Evolutionary conservation across 2,888 invertebrate genomes (phyloP), one percentile per base, ranked within the genome.

Genomic region (Parnassius glacialis): DNA sequence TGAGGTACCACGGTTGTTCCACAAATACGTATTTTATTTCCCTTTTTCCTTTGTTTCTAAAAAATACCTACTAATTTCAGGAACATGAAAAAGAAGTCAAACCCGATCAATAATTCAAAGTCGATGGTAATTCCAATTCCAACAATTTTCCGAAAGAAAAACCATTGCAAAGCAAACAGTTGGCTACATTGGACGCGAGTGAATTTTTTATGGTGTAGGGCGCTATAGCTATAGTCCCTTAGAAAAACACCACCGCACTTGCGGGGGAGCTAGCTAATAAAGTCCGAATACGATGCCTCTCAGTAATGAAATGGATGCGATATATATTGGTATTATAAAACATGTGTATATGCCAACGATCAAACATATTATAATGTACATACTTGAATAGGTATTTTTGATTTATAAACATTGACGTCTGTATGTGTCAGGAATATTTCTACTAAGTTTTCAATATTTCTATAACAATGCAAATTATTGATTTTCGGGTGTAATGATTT

Each of bases 121-220:
- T 74, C 68, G 62, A 60, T 69, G 66, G 63, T 61, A 69, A 70
- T 64, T 70, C 67, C 62, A 69, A 70, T 64, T 70, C 67, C 50
- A 60, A 57, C 59, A 67, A 65, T 52, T 65, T 68, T 64, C 59
- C 65, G 64, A 65, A 78, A 80, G 79, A 78, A 83, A 84, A 85
- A 79, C 80, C 80, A 80, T 78, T 70, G 78, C 74, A 70, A 79
- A 65, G 62, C 65, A 58, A 53, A 74, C 74, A 73, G 74, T 75
- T 80, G 79, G 81, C 81, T 79, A 75, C 76, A 68, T 77, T 70
- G 70, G 72, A 71, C 69, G 72, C 71, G 74, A 70, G 81, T 90
- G 84, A 87, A 90, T 90, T 87, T 89, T 90, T 90, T 90, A 90
- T 90, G 71, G 74, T 67, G 67, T 77, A 76, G 83, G 82, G 83